phyloP scores from a whole-genome alignment of 1,140 invertebrate genomes.

The Drosophila aff. region DNA sequence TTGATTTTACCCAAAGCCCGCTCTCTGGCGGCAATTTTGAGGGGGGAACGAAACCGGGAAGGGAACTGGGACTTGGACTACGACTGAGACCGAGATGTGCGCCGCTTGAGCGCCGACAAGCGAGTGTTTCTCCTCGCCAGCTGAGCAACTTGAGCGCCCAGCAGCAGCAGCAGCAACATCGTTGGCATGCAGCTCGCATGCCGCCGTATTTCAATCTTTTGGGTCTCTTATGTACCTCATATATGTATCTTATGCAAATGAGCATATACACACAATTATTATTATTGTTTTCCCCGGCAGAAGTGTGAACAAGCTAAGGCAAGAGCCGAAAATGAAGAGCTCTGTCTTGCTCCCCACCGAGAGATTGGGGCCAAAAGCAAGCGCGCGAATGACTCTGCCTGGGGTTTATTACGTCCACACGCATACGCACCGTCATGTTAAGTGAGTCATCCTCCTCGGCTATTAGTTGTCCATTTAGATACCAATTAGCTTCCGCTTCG shows the following conservation, averaged over 20 bases:
- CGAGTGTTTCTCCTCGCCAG: conserved; percentile 53
- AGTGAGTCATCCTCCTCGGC: conserved; percentile 67
- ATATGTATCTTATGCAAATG: conserved; percentile 37
- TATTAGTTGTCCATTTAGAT: conserved; percentile 71
- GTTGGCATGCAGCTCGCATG: conserved; percentile 71
- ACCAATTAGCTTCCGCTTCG: conserved; percentile 75
- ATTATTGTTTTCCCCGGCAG: conserved; percentile 61
- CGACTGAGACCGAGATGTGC: conserved; percentile 36
- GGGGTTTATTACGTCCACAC: conserved; percentile 18
- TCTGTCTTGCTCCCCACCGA: conserved; percentile 13
- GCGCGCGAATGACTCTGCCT: conserved; percentile 2
- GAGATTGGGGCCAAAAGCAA: conserved; percentile 28
- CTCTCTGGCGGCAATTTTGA: conserved; percentile 5
- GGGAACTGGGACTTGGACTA: neutral
- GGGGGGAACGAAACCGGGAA: neutral
- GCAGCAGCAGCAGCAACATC: conserved; percentile 49
- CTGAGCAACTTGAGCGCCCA: conserved; percentile 10
- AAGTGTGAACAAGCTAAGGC: conserved; percentile 63
- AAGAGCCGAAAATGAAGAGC: conserved; percentile 33
- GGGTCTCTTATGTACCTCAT: conserved; percentile 24
- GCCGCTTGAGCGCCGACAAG: conserved; percentile 66
- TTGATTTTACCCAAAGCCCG: neutral
- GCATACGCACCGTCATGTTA: conserved; percentile 78
- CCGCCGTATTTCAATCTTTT: conserved; percentile 69
- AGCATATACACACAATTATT: conserved; percentile 45